A percentile compares a stretch with the other conserved stretches of the same genome.
Evolutionary conservation across 53 echinoderm and acorn worm genomes (phyloP).

Genomic region (Henricia sp.): DNA sequence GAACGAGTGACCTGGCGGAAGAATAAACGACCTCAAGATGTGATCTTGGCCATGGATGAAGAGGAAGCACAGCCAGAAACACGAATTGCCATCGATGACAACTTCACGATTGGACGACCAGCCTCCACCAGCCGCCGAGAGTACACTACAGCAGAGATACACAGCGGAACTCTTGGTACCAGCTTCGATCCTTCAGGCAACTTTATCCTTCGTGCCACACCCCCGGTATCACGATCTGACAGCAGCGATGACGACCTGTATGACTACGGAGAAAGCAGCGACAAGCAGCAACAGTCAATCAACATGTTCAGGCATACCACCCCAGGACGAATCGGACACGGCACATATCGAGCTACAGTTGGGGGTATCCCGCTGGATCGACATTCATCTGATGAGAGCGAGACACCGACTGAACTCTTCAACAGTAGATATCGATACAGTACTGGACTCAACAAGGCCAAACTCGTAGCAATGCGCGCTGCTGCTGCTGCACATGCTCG

Average conservation of each 20-base stretch:
- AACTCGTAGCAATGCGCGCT: conserved; percentile 58
- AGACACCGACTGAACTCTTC: conserved; percentile 51
- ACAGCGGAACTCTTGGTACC: neutral
- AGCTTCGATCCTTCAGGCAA: conserved; percentile 56
- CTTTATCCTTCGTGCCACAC: conserved; percentile 71
- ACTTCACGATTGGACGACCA: conserved; percentile 51
- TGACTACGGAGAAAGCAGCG: conserved; percentile 78
- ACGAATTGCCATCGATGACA: conserved; percentile 63
- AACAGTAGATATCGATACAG: conserved; percentile 59
- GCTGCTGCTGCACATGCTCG: conserved; percentile 55
- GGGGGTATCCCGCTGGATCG: conserved; percentile 46
- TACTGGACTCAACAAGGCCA: conserved; percentile 56
- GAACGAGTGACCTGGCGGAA: conserved; percentile 25
- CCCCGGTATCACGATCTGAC: conserved; percentile 71
- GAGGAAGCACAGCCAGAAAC: conserved; percentile 53
- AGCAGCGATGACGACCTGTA: conserved; percentile 96
- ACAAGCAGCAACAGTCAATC: conserved; percentile 6
- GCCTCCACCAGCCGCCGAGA: conserved; percentile 27
- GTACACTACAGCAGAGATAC: neutral
- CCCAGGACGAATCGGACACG: conserved; percentile 36
- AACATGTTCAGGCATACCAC: conserved; percentile 21
- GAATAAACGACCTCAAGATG: neutral
- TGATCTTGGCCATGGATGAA: conserved; percentile 55
- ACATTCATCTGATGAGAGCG: conserved; percentile 10
- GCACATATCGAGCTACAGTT: conserved; percentile 50